phyloP scores from a whole-genome alignment of 2,888 invertebrate genomes.

The Argyra leucocephala region DNA sequence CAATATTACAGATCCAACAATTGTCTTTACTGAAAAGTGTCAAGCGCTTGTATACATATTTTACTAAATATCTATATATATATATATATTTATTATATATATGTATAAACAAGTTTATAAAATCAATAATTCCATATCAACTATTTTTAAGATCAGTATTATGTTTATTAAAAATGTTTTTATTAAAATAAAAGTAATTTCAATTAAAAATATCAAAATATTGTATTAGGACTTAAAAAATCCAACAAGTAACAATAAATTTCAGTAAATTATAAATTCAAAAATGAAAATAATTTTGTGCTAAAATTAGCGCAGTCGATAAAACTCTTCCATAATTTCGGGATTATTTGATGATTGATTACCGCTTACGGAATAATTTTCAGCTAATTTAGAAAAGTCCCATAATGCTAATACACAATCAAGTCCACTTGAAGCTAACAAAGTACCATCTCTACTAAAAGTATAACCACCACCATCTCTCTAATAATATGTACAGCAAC shows the following conservation, averaged over 20 bases:
- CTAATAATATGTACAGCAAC: conserved; percentile 73
- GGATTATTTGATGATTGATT: conserved; percentile 64
- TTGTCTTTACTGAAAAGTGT: too few relatives aligned
- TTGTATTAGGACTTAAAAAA: conserved; percentile 56
- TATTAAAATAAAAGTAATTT: too few relatives aligned
- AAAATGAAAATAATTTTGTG: conserved; percentile 88
- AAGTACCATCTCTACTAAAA: conserved; percentile 84
- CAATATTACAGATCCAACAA: too few relatives aligned
- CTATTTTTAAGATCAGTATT: too few relatives aligned
- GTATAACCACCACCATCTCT: too few relatives aligned
- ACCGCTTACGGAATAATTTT: conserved; percentile 78
- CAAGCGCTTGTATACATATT: too few relatives aligned
- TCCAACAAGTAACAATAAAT: conserved; percentile 81
- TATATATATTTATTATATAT: too few relatives aligned
- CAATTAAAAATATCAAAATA: too few relatives aligned
- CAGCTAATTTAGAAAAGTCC: conserved; percentile 81
- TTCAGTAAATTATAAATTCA: conserved; percentile 89
- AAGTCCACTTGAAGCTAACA: conserved; percentile 72
- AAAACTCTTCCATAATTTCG: conserved; percentile 63
- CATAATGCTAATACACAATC: conserved; percentile 86
- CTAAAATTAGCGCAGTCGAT: conserved; percentile 75
- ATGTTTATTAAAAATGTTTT: too few relatives aligned
- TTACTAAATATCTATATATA: too few relatives aligned
- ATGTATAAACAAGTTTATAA: too few relatives aligned
- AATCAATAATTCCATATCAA: too few relatives aligned